Conservation (phyloP, 1,140 invertebrate genomes). For the Bombus waltoni region DNA sequence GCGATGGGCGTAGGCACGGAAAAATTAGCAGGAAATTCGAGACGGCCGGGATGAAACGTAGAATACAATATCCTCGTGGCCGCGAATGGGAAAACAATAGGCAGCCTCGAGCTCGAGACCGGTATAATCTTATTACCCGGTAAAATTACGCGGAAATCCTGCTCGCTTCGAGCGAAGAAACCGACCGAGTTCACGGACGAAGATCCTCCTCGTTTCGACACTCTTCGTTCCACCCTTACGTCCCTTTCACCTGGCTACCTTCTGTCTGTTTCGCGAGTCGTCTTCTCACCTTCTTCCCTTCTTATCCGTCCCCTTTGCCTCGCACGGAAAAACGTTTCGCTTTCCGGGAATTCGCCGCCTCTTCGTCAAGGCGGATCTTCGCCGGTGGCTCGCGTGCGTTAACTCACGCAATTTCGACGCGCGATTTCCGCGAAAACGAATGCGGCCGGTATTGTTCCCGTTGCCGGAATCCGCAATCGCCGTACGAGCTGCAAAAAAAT, state of each 20-base stretch:
- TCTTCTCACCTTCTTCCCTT: background rate
- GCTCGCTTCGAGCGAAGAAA: background rate
- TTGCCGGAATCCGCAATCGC: background rate
- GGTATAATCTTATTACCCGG: conserved; percentile 58
- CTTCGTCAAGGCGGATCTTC: background rate
- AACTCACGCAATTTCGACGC: conserved; percentile 64
- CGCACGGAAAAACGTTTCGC: conserved; percentile 55
- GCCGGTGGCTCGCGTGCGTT: conserved; percentile 26
- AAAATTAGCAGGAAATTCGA: conserved; percentile 18
- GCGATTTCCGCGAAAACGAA: conserved; percentile 57
- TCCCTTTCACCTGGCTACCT: too few species aligned
- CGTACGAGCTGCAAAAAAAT: conserved; percentile 10
- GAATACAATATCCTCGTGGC: conserved; percentile 26
- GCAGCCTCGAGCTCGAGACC: conserved; percentile 18
- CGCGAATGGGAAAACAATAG: conserved; percentile 44
- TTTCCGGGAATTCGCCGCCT: background rate
- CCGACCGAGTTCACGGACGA: background rate
- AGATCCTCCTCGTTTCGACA: background rate
- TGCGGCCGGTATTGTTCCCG: conserved; percentile 56
- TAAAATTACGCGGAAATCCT: conserved; percentile 48
- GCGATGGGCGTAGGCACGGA: too few species aligned
- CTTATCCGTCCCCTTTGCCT: too few species aligned
- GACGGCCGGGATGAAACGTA: background rate
- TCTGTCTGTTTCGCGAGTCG: background rate
- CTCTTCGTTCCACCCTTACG: background rate